Evolutionary conservation across 1,140 invertebrate genomes (phyloP).

Genomic region (Calephelis nemesis): DNA sequence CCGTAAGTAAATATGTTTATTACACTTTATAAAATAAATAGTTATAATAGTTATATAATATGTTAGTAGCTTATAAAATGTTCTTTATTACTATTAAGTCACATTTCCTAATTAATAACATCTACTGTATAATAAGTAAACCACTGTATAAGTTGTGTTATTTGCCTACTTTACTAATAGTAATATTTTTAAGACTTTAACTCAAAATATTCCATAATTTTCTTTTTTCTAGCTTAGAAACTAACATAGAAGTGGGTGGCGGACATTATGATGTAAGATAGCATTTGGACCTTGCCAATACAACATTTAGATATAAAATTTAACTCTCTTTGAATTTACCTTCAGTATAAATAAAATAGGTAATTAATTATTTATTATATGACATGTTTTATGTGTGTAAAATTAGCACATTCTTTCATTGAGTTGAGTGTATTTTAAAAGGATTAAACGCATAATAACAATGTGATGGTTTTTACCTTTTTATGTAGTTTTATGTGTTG

Average conservation of each 20-base stretch:
- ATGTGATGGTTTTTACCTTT: too few relatives aligned
- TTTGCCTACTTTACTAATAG: background rate
- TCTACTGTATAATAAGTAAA: background rate
- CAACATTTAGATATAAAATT: conserved; percentile 41
- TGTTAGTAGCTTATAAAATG: too few relatives aligned
- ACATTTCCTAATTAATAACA: background rate
- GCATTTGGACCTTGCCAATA: conserved; percentile 47
- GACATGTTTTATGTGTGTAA: too few relatives aligned
- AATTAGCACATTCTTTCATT: too few relatives aligned
- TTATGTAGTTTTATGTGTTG: too few relatives aligned
- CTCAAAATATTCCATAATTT: conserved; percentile 30
- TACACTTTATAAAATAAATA: too few relatives aligned
- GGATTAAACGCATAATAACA: too few relatives aligned
- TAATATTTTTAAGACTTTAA: background rate
- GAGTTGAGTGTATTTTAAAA: too few relatives aligned
- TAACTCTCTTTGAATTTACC: conserved; percentile 41
- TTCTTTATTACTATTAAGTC: background rate
- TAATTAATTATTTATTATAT: conserved; percentile 37
- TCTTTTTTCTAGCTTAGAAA: conserved; percentile 73
- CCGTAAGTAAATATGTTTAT: too few relatives aligned
- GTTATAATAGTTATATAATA: too few relatives aligned
- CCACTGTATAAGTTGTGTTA: background rate
- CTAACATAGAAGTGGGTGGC: conserved; percentile 64
- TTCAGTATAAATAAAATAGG: conserved; percentile 56
- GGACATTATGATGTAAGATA: conserved; percentile 72